Base-by-base conservation (phyloP, 2,888 invertebrate genomes). In the Salticus scenicus region DNA sequence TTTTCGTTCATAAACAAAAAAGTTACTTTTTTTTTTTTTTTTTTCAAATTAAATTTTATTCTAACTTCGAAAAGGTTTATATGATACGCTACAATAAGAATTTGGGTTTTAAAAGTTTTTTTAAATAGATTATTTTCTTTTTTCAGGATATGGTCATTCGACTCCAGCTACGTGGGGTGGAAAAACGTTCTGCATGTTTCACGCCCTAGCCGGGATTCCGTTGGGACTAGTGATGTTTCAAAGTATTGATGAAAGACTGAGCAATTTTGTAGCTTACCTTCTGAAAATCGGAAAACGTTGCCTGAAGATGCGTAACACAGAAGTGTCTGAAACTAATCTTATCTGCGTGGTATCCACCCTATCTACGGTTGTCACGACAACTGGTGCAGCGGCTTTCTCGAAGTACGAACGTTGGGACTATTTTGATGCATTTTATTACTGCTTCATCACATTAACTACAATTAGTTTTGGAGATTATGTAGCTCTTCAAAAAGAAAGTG, bases 391-490 rank as follows among this genome's bases (percentile, higher is more conserved):
- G 0, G 97, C 97, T 0, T 99, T 99, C 91, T 97, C 97, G 0
- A 93, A 94, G 71, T 98, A 97, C 91, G 99, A 99, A 92, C 96
- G 96, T 14, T 99, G 99, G 99, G 95, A 95, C 89, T 99, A 98
- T 91, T 97, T 98, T 90, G 97, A 98, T 91, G 96, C 98, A 90
- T 97, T 98, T 90, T 99, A 99, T 91, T 99, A 99, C 91, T 99
- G 99, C 91, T 98, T 99, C 91, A 98, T 99, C n/a, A 99, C 98
- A 0, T 93, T 98, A 51, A 99, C 98, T 1, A 99, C 98, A 5
- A 99, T 98, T 88, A 98, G 89, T 89, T 99, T 99, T 92, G 99
- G 99, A 85, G 99, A 99, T 92, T 99, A 97, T 95, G 99, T 99
- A 88, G 99, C 99, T 33, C 93, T 99, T 79, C 93, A 98, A 94